Evolutionary conservation across 2,797 vertebrate species (phyloP).

Genomic region (Sebastiscus albofasciatus): DNA sequence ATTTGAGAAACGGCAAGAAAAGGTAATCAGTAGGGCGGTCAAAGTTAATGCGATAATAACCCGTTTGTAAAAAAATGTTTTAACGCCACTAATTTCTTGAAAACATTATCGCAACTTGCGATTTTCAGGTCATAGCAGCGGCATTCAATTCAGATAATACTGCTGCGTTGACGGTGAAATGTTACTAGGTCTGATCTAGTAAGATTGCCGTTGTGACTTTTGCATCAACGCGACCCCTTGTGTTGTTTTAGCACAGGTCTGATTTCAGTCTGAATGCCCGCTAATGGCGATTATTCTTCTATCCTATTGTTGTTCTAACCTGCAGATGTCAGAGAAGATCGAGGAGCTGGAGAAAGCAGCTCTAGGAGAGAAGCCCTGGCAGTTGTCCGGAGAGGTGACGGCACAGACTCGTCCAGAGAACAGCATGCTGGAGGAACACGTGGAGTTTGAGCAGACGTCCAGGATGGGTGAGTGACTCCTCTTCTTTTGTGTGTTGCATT

Average conservation of each 20-base stretch:
- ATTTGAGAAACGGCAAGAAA: slow-evolving; percentile 96
- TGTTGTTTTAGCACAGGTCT: not conserved
- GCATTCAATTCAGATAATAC: not conserved
- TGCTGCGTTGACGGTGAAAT: not conserved
- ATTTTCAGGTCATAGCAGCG: no score
- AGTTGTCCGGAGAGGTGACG: slow-evolving; percentile 92
- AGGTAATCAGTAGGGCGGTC: slow-evolving; percentile 78
- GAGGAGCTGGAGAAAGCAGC: slow-evolving; percentile 87
- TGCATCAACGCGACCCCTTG: not conserved
- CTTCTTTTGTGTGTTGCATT: not conserved
- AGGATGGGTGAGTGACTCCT: slow-evolving; percentile 83
- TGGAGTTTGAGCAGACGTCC: slow-evolving; percentile 91
- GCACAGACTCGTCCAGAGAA: slow-evolving; percentile 94
- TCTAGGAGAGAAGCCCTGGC: slow-evolving; percentile 92
- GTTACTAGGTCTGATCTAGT: not conserved
- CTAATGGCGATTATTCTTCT: not conserved
- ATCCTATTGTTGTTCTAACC: not conserved
- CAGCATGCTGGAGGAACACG: slow-evolving; percentile 93
- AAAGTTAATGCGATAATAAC: no score
- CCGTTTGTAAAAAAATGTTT: no score
- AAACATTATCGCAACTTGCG: not conserved
- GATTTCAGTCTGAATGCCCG: not conserved
- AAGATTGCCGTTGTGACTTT: not conserved
- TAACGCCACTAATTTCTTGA: no score
- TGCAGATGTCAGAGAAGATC: slow-evolving; percentile 92